Conservation (phyloP, 2,797 vertebrate genomes). For the Chelon auratus region DNA sequence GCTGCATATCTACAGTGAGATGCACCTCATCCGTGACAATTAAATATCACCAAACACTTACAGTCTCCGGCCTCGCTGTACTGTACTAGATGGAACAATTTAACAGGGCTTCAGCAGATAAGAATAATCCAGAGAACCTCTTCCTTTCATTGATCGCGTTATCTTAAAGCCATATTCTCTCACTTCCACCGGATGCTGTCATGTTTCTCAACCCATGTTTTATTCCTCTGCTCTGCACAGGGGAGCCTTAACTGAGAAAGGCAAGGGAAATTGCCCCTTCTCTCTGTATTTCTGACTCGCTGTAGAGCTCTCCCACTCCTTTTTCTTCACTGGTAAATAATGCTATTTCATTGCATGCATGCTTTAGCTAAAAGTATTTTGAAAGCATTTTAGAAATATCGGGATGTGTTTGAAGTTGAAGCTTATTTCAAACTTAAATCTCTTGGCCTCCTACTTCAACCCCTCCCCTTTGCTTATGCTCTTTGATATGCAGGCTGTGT, state of each 20-base stretch:
- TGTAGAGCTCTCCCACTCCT: constrained; percentile 31
- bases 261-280: constrained; percentile 46
- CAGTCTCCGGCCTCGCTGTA: constrained; percentile 26
- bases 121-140: constrained; percentile 58
- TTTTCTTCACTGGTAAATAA: constrained; percentile 78
- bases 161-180: constrained; percentile 72
- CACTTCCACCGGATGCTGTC: constrained; percentile 67
- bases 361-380: constrained; percentile 56
- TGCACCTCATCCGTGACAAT: constrained; percentile 11
- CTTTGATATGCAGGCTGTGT: constrained; percentile 70
- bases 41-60: constrained; percentile 26
- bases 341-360: constrained; percentile 78
- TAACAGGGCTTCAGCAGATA: constrained; percentile 58
- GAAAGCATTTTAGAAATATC: constrained; percentile 76
- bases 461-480: constrained; percentile 35
- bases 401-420: constrained; percentile 72
- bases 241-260: constrained; percentile 33
- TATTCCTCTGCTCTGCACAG: constrained; percentile 58
- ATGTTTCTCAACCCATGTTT: constrained; percentile 65
- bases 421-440: constrained; percentile 68
- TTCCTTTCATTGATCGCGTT: constrained; percentile 61
- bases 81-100: constrained; percentile 46
- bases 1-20: constrained; percentile 13
- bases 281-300: constrained; percentile 50
- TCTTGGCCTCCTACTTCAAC: constrained; percentile 57